Conservation (phyloP, 1,140 invertebrate species). For the Diorhabda sublineata region DNA sequence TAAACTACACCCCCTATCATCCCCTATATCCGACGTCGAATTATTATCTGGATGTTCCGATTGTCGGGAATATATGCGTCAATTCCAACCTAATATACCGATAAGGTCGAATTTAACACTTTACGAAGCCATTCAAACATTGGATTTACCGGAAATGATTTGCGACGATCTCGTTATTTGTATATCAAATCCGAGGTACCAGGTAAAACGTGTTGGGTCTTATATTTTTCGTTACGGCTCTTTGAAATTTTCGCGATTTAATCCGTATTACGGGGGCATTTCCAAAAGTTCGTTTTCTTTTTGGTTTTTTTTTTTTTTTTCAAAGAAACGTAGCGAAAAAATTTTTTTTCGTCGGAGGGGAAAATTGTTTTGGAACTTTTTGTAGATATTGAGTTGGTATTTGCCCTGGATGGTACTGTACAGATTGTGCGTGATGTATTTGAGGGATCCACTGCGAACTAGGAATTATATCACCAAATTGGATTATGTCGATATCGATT, state of each 20-base stretch:
- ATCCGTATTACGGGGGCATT: too few species aligned
- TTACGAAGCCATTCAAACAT: conserved; percentile 39
- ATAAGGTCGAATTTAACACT: conserved; percentile 38
- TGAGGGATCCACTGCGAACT: conserved; percentile 56
- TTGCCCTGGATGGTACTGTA: conserved; percentile 57
- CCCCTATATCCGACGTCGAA: conserved; percentile 31
- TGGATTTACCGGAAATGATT: conserved; percentile 55
- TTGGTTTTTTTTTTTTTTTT: too few species aligned
- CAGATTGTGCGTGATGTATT: conserved; percentile 55
- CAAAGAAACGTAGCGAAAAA: too few species aligned
- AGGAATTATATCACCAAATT: conserved; percentile 57
- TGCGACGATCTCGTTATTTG: conserved; percentile 60
- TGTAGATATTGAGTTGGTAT: conserved; percentile 55
- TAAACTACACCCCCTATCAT: conserved; percentile 36
- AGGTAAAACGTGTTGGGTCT: conserved; percentile 26
- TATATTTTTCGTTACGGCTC: too few species aligned
- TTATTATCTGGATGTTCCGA: conserved; percentile 35
- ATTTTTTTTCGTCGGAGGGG: too few species aligned
- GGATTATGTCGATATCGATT: conserved; percentile 63
- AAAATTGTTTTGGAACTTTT: too few species aligned
- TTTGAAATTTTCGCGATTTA: conserved; percentile 10
- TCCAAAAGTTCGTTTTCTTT: too few species aligned
- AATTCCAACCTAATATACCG: conserved; percentile 33
- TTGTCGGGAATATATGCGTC: conserved; percentile 39
- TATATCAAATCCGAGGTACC: conserved; percentile 57